phyloP scores from a whole-genome alignment of 2,797 vertebrate genomes.

The Sus cebifrons region DNA sequence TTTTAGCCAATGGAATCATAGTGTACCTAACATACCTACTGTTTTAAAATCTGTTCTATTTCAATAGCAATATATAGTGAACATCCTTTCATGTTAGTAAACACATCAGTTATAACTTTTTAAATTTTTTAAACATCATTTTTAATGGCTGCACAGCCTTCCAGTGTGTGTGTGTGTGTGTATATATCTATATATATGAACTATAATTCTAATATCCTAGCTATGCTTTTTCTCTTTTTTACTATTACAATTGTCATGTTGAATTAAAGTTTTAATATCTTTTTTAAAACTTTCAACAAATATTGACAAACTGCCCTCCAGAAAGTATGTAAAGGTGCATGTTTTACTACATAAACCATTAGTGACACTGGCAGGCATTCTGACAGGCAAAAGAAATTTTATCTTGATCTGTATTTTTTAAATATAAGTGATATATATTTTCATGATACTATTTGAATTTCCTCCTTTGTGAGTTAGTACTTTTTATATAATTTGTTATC shows the following conservation, averaged over 20 bases:
- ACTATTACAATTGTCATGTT: not conserved
- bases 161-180: no score
- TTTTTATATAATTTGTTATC: not conserved
- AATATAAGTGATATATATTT: not conserved
- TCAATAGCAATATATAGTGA: not conserved
- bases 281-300: constrained; percentile 35
- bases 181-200: not conserved
- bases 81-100: not conserved
- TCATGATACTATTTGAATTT: not conserved
- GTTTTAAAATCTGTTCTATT: not conserved
- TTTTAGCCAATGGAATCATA: constrained; percentile 27
- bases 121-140: not conserved
- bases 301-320: not conserved
- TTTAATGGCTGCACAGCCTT: not conserved
- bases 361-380: not conserved
- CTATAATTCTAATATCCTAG: not conserved
- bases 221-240: not conserved
- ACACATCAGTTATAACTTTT: not conserved
- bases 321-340: not conserved
- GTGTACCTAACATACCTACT: not conserved
- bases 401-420: constrained; percentile 24
- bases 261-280: not conserved
- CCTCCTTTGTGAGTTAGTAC: not conserved
- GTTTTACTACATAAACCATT: not conserved
- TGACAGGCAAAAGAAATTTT: constrained; percentile 14